Evolutionary conservation across 2,113 vertebrate genomes (phyloP), one percentile per base, ranked within the genome.

Genomic region (Crypturellus undulatus): DNA sequence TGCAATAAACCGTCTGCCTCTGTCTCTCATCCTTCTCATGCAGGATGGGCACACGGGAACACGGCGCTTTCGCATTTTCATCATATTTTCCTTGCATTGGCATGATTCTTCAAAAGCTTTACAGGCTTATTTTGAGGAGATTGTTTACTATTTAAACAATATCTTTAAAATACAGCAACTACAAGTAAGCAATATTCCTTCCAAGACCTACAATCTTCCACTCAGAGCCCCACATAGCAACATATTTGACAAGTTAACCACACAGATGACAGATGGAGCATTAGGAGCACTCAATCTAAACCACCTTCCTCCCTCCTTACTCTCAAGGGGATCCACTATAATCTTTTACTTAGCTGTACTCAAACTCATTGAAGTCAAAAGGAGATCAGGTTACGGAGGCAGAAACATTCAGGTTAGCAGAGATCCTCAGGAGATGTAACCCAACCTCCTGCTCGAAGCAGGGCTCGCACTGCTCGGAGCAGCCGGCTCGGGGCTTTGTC

Each of bases 221-320:
- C 80, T 64, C 80, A 0, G 18, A 81, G 77, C 30, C 89, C 95
- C 89, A 12, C 84, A 43, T n/a, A 93, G 91, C 94, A 96, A 69
- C 92, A 75, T 72, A 89, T 58, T 56, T 6, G 91, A 90, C 95
- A 96, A 4, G 73, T 79, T 95, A 96, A 95, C 95, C 96, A 87
- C 95, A 94, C 69, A 72, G 92, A 94, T 96, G 96, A 96, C 95
- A 96, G 91, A 96, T 94, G 84, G 91, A 52, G 89, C 81, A 94
- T 91, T 91, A 96, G 89, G 92, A 94, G 80, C 83, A 87, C 94
- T 94, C 95, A 64, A 72, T 91, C 58, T 52, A 94, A 96, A 96
- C 95, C 95, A 89, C 96, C 91, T 90, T 93, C 95, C 96, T 90
- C 92, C 92, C 86, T 90, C 89, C 86, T 65, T 0, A 0, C 2